Evolutionary conservation across 2,113 vertebrate genomes (phyloP), one percentile per base, ranked within the genome.

Genomic region (Pluvianellus socialis): DNA sequence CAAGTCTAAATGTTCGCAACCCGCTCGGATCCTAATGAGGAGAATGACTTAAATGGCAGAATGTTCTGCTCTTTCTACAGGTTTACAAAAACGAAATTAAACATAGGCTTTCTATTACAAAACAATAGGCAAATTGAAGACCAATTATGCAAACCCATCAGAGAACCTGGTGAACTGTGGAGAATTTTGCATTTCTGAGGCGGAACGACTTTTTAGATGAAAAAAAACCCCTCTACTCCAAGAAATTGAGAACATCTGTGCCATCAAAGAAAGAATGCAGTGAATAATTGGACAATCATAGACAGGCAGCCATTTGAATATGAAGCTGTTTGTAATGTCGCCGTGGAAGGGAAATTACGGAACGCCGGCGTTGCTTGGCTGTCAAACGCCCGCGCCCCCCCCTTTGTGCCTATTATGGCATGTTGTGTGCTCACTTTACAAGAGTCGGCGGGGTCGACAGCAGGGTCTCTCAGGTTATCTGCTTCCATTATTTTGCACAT

Each of bases 171-270:
- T 88, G 71, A 97, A 96, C 96, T 94, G 91, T 95, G 97, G 96
- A 96, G 94, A 96, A 97, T 98, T 98, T 97, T 98, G 97, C 98
- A 98, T 98, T 98, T 98, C 97, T 98, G 97, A 98, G 89, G 96
- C 91, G 19, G 97, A 98, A 97, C 10, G 79, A 97, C 97, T 98
- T 98, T 95, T 96, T 86, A 97, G 97, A 98, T 96, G 90, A 93
- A 97, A 97, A 93, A 85, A 22, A n/a, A 16, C 4, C 13, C 85
- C 62, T 96, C 95, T 96, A 94, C 98, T 98, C 97, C 89, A 97
- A 98, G 98, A 98, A 97, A 98, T 98, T 98, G 97, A 96, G 98
- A 98, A 98, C 98, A 98, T 98, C 98, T 98, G 98, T 97, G 96
- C 97, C 96, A 98, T 98, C 98, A 98, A 98, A 97, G 97, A 90